Conservation (phyloP, 2,888 invertebrate genomes). For the Caenorhabditis sp. region DNA sequence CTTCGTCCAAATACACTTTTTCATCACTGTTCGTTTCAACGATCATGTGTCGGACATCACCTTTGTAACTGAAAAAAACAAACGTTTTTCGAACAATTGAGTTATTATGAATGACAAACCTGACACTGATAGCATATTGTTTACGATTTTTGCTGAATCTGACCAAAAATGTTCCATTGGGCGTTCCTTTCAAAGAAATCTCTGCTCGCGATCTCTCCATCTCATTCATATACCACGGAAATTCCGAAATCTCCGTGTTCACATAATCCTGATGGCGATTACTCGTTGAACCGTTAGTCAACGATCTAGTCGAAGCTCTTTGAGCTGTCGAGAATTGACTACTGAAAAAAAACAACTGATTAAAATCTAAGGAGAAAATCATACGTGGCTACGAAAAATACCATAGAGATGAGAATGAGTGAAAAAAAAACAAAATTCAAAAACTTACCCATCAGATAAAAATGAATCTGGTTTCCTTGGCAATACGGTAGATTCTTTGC, state of each 20-base stretch:
- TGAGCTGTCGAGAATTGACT: constrained; percentile 9
- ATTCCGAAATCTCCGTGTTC: constrained; percentile 54
- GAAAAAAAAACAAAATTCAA: too few species aligned
- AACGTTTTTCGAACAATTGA: background rate
- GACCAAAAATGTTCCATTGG: constrained; percentile 73
- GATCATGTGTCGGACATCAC: constrained; percentile 72
- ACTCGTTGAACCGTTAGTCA: background rate
- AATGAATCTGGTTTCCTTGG: constrained; percentile 33
- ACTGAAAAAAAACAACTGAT: background rate
- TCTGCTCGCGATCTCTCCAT: constrained; percentile 55
- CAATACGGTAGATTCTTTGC: constrained; percentile 51
- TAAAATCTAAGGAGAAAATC: constrained; percentile 6
- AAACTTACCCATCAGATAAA: constrained; percentile 42
- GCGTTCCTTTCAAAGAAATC: constrained; percentile 68
- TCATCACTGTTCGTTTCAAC: constrained; percentile 70
- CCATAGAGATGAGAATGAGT: constrained; percentile 13
- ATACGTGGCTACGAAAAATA: constrained; percentile 38
- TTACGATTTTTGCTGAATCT: constrained; percentile 70
- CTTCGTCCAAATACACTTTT: constrained; percentile 84
- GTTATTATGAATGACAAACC: too few species aligned
- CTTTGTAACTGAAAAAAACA: constrained; percentile 69
- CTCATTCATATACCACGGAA: constrained; percentile 65
- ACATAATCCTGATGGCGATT: constrained; percentile 46
- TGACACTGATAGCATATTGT: constrained; percentile 72
- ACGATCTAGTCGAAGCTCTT: background rate